Conservation (phyloP, 2,888 invertebrate genomes). For the Hirtodrosophila duncani region DNA sequence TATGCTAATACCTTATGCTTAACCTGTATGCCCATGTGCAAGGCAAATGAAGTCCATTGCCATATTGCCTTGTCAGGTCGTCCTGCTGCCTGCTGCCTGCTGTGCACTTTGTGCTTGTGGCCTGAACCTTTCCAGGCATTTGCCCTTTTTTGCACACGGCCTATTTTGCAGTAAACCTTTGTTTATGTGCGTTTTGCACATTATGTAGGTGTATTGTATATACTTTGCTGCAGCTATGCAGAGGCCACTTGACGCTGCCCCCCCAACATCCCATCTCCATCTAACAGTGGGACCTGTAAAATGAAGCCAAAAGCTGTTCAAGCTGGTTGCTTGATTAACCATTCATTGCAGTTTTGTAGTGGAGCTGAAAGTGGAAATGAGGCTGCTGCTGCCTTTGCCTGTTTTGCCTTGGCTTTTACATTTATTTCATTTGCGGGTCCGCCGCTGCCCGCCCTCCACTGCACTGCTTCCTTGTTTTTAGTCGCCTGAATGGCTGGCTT, state of each 20-base stretch:
- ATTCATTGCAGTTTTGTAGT: conserved; percentile 68
- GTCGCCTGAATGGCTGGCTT: conserved; percentile 54
- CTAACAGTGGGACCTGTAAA: conserved; percentile 47
- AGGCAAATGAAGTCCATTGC: too few relatives aligned
- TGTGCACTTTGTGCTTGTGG: too few relatives aligned
- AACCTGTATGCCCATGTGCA: not conserved
- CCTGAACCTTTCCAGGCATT: conserved; percentile 33
- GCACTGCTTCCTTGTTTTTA: conserved; percentile 27
- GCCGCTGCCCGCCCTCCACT: conserved; percentile 15
- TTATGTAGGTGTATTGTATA: conserved; percentile 29
- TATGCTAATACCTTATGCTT: conserved; percentile 33
- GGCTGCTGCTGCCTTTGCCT: conserved; percentile 30
- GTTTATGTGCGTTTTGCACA: conserved; percentile 44
- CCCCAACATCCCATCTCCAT: conserved; percentile 2
- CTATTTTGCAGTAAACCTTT: conserved; percentile 45
- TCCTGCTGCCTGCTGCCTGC: not conserved
- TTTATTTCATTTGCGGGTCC: conserved; percentile 42
- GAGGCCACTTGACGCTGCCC: conserved; percentile 13
- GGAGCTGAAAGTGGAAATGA: conserved; percentile 35
- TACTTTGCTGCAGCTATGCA: conserved; percentile 31
- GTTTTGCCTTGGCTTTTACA: conserved; percentile 50
- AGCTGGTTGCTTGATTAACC: conserved; percentile 67
- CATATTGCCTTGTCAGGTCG: conserved; percentile 24
- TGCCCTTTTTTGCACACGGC: conserved; percentile 36
- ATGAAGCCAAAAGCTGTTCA: conserved; percentile 64